These are phyloP conservation scores for Melitaea cinxia DNA, from an alignment of 1,140 invertebrate genomes.

Conservation along the genomic window DNA sequence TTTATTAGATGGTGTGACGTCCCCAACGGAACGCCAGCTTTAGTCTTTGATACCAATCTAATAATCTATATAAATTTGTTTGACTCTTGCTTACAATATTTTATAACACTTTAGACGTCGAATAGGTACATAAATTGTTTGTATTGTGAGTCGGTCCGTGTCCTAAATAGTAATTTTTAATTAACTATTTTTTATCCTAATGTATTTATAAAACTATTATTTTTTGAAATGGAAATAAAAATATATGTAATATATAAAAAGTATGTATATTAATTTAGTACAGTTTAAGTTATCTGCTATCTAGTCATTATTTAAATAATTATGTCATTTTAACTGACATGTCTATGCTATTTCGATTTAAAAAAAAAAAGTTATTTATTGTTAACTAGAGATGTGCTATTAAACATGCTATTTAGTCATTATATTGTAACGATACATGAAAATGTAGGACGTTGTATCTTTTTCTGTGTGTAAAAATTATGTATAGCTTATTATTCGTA, in stretches of 20 bases:
- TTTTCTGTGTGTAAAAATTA: slow-evolving; percentile 64
- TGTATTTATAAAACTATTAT: slow-evolving; percentile 1
- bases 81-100: slow-evolving; percentile 51
- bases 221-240: slow-evolving; percentile 1
- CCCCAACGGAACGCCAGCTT: slow-evolving; percentile 37
- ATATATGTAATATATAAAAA: neutral
- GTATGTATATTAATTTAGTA: slow-evolving; percentile 3
- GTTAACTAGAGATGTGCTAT: slow-evolving; percentile 26
- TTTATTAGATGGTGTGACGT: slow-evolving; percentile 28
- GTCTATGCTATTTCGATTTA: slow-evolving; percentile 19
- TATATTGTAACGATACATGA: too few relatives aligned
- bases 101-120: slow-evolving; percentile 54
- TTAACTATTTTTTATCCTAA: slow-evolving; percentile 6
- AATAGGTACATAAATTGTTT: slow-evolving; percentile 48
- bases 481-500: slow-evolving; percentile 54
- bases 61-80: slow-evolving; percentile 49
- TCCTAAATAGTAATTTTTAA: slow-evolving; percentile 5
- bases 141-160: slow-evolving; percentile 34
- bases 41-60: slow-evolving; percentile 58
- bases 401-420: slow-evolving; percentile 15
- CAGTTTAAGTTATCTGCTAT: slow-evolving; percentile 4
- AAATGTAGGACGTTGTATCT: slow-evolving; percentile 19
- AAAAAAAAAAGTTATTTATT: slow-evolving; percentile 18
- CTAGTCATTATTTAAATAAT: slow-evolving; percentile 13
- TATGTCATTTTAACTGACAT: slow-evolving; percentile 8